Evolutionary conservation across 1,140 invertebrate genomes (phyloP), one percentile per base, ranked within the genome.

Genomic region (Penaeus japonicus): DNA sequence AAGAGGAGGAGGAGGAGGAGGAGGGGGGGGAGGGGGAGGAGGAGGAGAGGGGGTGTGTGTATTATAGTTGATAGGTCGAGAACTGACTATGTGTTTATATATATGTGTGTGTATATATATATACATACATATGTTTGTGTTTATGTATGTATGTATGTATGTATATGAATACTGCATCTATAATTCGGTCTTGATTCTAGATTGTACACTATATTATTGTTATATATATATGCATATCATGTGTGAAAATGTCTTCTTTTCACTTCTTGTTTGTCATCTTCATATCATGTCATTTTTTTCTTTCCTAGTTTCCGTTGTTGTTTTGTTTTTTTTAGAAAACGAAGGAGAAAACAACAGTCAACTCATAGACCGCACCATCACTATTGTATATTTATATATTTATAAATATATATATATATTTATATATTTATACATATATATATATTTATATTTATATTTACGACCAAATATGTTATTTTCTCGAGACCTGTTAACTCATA

Each of bases 31-130:
- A n/a, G n/a, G n/a, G n/a, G n/a, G n/a, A n/a, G 32, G 24, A 81
- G n/a, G 62, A 7, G 20, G 27, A 65, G 32, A 15, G n/a, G 24
- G 32, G 24, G n/a, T 18, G 4, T 70, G n/a, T n/a, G n/a, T 70
- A n/a, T 70, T 30, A 79, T 15, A 12, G n/a, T 79, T 79, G 39
- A 15, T 47, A 0, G 47, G 4, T 47, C 47, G 47, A 30, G n/a
- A 79, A 20, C 27, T 81, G 15, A 54, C 53, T 81, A 35, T 47
- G 30, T 54, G 22, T 47, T 54, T 81, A 54, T 81, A 81, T 81
- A 81, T 81, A 81, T 81, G 57, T 81, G 57, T 81, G 57, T 81
- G 57, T 81, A 81, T 81, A 81, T 81, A 81, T 81, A 81, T 81
- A 81, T 81, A 81, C 30, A 81, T 81, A 81, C 10, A 24, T 81